These are phyloP conservation scores for Cyprinodon diabolis DNA, from an alignment of 2,797 vertebrate species.

Conservation along the genomic window DNA sequence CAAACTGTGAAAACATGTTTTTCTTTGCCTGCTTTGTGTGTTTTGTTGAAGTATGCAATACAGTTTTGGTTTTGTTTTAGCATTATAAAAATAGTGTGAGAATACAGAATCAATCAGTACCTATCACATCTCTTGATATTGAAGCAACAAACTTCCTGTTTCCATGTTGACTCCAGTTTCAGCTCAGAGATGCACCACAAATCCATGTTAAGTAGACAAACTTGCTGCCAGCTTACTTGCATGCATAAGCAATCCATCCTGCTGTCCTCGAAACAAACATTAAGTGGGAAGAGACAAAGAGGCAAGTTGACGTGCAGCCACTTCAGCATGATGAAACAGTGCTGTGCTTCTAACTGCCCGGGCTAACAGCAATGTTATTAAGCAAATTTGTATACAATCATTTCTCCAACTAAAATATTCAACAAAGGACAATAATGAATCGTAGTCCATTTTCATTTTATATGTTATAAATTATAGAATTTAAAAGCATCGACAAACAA, in stretches of 20 bases:
- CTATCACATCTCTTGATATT: not conserved
- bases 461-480: not conserved
- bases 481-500: not conserved
- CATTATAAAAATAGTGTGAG: not conserved
- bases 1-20: not conserved
- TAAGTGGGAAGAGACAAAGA: conserved; percentile 2
- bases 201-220: conserved; percentile 1
- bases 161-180: not conserved
- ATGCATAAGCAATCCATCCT: not conserved
- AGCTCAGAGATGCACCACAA: conserved; percentile 3
- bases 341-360: not conserved
- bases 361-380: not conserved
- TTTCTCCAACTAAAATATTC: not conserved
- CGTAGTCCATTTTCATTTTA: not conserved
- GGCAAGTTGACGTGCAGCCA: not conserved
- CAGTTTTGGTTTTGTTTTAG: too few relatives aligned
- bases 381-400: not conserved
- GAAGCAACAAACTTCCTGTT: not conserved
- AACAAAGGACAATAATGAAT: not conserved
- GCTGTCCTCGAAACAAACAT: not conserved
- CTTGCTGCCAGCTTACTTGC: not conserved
- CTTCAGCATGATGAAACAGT: not conserved
- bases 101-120: not conserved
- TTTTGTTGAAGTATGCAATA: not conserved
- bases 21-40: not conserved